Evolutionary conservation across 2,113 vertebrate genomes (phyloP), one percentile per base, ranked within the genome.

Genomic region (Zapus hudsonius): DNA sequence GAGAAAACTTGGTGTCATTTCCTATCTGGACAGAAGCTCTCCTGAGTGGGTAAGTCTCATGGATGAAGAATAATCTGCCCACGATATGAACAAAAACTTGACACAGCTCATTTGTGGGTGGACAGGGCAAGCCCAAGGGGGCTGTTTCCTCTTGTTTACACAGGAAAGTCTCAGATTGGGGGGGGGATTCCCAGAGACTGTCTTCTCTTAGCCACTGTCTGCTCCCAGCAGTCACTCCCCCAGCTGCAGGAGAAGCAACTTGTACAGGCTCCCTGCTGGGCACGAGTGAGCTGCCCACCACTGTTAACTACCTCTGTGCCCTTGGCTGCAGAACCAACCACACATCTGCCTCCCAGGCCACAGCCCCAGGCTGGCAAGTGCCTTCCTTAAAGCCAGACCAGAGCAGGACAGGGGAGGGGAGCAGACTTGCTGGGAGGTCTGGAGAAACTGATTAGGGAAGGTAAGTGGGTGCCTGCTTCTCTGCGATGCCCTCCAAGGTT

Each of bases 281-380:
- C 66, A 57, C 69, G 38, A 92, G 69, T 3, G 81, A 94, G 36
- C 66, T 89, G 87, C 95, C 95, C 95, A 93, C 96, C 94, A 40
- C 93, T 93, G 95, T 78, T 97, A 76, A 93, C 90, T 55, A 83
- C 63, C 59, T 74, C 82, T 92, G 89, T 94, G 87, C 83, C 91
- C 59, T 92, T 94, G 95, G 86, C 89, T 87, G 89, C 38, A 42
- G 81, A 42, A 33, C 91, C 90, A 47, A 57, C 76, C 33, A 74
- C 0, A 3, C 85, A 85, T 91, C 92, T 94, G 76, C 52, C 76
- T 76, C 55, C 57, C 44, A 72, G 93, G 87, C 44, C 73, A 44
- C 74, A 73, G 55, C 70, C 64, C 74, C 2, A 42, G 73, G 55
- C 27, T 20, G 64, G 57, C 57, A 69, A 94, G 70, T 27, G n/a